These are phyloP conservation scores for Nephila pilipes DNA, from an alignment of 1,140 invertebrate genomes.

Conservation along the genomic window DNA sequence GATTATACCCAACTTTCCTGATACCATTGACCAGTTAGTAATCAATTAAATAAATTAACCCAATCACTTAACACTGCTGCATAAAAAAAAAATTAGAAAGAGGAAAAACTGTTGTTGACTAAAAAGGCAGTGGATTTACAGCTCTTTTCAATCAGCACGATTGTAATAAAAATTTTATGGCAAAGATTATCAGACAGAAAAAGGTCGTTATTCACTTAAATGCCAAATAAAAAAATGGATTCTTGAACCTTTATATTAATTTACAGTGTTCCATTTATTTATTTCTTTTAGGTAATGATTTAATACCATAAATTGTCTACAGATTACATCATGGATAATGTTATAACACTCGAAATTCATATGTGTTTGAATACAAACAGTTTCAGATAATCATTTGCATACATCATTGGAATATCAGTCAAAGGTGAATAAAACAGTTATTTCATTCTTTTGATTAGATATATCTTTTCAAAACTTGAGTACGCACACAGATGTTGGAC, in stretches of 20 bases:
- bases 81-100: background rate
- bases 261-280: background rate
- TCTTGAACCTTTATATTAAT: background rate
- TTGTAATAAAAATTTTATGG: slow-evolving; percentile 29
- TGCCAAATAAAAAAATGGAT: background rate
- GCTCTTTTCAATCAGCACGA: slow-evolving; percentile 9
- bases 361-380: background rate
- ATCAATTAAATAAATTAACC: slow-evolving; percentile 39
- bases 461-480: no score
- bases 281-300: background rate
- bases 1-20: background rate
- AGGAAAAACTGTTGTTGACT: background rate
- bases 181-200: background rate
- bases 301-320: background rate
- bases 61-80: background rate
- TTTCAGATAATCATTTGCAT: background rate
- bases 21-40: background rate
- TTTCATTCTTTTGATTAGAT: no score
- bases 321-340: background rate
- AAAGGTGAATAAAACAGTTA: background rate
- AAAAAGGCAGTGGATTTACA: background rate
- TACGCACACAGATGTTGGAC: no score
- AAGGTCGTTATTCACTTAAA: background rate
- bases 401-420: background rate
- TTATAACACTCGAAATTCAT: background rate